Evolutionary conservation across 1,140 invertebrate species (phyloP).

Genomic region (Zaprionus africanus): DNA sequence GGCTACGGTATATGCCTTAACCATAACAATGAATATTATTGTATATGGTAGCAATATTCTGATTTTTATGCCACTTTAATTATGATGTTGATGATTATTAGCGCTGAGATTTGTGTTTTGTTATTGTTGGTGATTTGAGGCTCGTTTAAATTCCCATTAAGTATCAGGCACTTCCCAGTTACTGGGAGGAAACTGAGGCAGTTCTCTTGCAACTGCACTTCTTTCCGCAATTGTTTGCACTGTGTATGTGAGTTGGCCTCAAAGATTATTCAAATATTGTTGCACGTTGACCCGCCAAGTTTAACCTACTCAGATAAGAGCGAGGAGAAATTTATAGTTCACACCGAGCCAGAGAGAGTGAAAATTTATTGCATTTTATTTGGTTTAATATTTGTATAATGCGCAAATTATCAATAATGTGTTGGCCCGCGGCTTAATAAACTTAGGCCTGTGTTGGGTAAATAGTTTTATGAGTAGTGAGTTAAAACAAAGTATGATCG

Average conservation of each 20-base stretch:
- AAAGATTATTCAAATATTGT: constrained; percentile 79
- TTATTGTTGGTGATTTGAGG: constrained; percentile 30
- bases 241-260: constrained; percentile 29
- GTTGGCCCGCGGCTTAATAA: constrained; percentile 27
- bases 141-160: constrained; percentile 27
- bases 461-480: neutral
- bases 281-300: constrained; percentile 68
- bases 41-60: constrained; percentile 79
- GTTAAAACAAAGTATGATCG: neutral
- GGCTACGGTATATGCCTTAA: constrained; percentile 40
- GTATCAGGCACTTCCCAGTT: neutral
- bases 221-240: constrained; percentile 43
- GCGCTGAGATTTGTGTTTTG: constrained; percentile 32
- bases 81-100: constrained; percentile 53
- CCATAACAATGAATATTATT: constrained; percentile 76
- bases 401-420: constrained; percentile 66
- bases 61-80: constrained; percentile 80
- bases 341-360: constrained; percentile 33
- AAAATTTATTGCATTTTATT: constrained; percentile 72
- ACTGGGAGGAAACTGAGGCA: neutral
- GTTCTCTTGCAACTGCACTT: constrained; percentile 39
- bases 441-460: constrained; percentile 5
- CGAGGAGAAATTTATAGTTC: constrained; percentile 71
- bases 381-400: constrained; percentile 68
- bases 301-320: constrained; percentile 68